Base-by-base conservation (phyloP, 2,797 vertebrate genomes). In the Sardinella longiceps region DNA sequence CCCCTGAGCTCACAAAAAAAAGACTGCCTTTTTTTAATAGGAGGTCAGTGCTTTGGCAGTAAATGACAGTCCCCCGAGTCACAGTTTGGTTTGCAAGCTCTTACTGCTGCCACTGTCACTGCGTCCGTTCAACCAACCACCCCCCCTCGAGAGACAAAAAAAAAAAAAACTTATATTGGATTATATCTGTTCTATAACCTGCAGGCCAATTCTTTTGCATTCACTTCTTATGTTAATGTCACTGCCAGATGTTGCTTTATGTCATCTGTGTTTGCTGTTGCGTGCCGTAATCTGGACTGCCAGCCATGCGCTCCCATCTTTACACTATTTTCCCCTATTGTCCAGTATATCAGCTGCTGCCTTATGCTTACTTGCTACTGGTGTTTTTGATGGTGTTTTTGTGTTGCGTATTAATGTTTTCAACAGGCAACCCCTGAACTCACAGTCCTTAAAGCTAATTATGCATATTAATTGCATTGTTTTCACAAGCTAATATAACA, bases 201-300 rank as follows among this genome's bases (percentile, higher is more conserved):
- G 37, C 70, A 77, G 70, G 70, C 70, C 43, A 77, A 77, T 39
- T 37, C 18, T 77, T 77, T 23, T 39, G 37, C 70, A n/a, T 77
- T 77, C 18, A 77, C 15, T 10, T 74, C 66, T 43, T 23, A 77
- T 77, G 70, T 3, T 77, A 77, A 77, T 77, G 37, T 77, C 70
- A 77, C 23, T 77, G 70, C 37, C 70, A 77, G 70, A 77, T 77
- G 70, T 77, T 77, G 37, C 70, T 77, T 74, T 74, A 18, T 39
- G 39, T 77, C 37, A 39, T 77, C 33, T 77, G 37, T 43, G 37
- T 20, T 43, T 77, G 33, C 20, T 77, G 37, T 77, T 77, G 70
- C 15, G 37, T 77, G 70, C 37, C 37, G 43, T 23, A 77, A 77
- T 39, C 70, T 77, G 30, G 37, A 18, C 14, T 37, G 66, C 30